phyloP scores from a whole-genome alignment of 2,797 vertebrate species.

The Sylvia borin region DNA sequence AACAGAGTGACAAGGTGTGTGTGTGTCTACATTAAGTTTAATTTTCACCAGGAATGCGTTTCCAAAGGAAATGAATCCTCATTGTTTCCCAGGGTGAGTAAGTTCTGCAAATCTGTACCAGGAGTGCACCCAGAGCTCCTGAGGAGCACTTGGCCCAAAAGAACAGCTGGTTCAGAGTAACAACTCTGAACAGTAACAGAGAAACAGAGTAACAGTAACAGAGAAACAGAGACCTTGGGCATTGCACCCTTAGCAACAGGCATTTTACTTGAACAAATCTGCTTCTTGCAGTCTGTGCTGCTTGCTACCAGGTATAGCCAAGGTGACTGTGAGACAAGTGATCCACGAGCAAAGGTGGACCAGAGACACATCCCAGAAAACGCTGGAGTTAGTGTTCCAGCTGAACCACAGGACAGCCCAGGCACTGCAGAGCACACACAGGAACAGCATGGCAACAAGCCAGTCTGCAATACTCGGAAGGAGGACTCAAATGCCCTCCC shows the following conservation, averaged over 20 bases:
- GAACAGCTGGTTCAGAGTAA: neutral
- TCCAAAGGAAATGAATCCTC: neutral
- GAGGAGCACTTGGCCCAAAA: neutral
- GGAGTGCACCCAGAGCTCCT: neutral
- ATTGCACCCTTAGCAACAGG: neutral
- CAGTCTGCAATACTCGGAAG: neutral
- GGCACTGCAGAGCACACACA: neutral
- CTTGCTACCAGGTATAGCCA: neutral
- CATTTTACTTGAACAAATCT: neutral
- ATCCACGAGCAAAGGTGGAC: accelerated
- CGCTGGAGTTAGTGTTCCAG: neutral
- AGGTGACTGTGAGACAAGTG: neutral
- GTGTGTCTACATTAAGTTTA: neutral
- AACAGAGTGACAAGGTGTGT: neutral
- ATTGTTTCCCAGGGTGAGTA: neutral
- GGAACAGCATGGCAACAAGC: neutral
- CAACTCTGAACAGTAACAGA: neutral
- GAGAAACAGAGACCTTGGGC: neutral
- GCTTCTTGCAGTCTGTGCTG: neutral
- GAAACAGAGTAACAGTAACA: neutral
- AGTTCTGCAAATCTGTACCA: neutral
- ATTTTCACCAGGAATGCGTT: neutral
- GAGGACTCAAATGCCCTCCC: neutral
- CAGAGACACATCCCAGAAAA: neutral
- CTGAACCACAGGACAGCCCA: neutral